Evolutionary conservation across 2,113 vertebrate genomes (phyloP).

Genomic region (Bothrops jararaca): DNA sequence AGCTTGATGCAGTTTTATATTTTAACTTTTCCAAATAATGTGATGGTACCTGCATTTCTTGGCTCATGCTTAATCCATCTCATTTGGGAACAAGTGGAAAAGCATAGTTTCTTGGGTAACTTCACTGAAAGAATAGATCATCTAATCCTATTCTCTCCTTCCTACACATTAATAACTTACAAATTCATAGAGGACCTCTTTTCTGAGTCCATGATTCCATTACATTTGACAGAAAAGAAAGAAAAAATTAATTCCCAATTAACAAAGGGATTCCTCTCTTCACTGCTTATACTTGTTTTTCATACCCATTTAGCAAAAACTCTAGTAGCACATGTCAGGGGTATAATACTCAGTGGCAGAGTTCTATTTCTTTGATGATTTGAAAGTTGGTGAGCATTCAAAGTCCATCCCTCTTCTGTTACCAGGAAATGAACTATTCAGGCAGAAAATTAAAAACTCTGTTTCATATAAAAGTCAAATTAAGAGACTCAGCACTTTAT

Average conservation of each 20-base stretch:
- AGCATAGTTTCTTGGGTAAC: not conserved
- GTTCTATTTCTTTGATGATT: not conserved
- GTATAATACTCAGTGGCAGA: not conserved
- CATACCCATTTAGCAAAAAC: not conserved
- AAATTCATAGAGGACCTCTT: not conserved
- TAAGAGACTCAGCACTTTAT: not conserved
- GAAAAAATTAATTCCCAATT: not conserved
- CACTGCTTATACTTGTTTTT: not conserved
- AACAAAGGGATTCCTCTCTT: not conserved
- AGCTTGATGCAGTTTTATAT: not conserved
- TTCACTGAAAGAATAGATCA: not conserved
- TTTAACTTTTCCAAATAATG: not conserved
- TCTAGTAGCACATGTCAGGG: not conserved
- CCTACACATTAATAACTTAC: not conserved
- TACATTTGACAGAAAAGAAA: not conserved
- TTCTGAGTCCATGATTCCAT: not conserved
- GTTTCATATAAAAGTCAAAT: slow-evolving; percentile 13
- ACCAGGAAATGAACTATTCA: slow-evolving; percentile 25
- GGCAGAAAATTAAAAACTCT: slow-evolving; percentile 13
- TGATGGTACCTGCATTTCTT: not conserved
- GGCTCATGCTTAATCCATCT: not conserved
- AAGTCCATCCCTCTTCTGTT: slow-evolving; percentile 2
- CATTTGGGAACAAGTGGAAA: not conserved
- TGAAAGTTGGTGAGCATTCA: slow-evolving; percentile 9
- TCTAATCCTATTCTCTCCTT: not conserved